Evolutionary conservation across 2,113 vertebrate species (phyloP), one percentile per base, ranked within the genome.

Genomic region (Peromyscus californicus): DNA sequence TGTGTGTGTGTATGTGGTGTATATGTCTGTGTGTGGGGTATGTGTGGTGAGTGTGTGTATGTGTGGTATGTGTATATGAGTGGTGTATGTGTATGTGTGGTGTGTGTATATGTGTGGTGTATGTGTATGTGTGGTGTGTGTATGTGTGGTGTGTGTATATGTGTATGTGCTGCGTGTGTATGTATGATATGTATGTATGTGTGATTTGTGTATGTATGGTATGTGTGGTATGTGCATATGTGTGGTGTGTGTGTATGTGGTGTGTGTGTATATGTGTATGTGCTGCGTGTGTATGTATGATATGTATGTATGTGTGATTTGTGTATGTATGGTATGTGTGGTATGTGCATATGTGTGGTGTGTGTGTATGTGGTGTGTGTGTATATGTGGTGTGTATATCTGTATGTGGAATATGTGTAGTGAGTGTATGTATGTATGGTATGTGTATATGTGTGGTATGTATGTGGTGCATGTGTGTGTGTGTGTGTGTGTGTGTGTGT

Each of bases 311-410:
- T 5, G 21, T 48, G 45, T 22, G 16, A 75, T 57, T 16, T 51
- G 24, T 5, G 21, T 21, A 12, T 51, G 4, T 33, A 5, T 39
- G 6, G 6, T 36, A 0, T 42, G 6, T 33, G 2, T 39, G 7
- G 17, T 54, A 33, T 29, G 22, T 69, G 13, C 33, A 16, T 65
- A 22, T 19, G 26, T 90, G 8, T 79, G 11, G 42, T 45, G 24
- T 7, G 3, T 80, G 1, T 54, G 1, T 22, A 31, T 82, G 1
- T 0, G 0, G 9, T 80, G 31, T 80, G 51, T 48, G 13, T 48
- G 8, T 57, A 12, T 75, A 36, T 70, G 15, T 69, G 15, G 31
- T 69, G 13, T 78, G 26, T 31, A 8, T 48, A 13, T 48, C 45
- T 48, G 4, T 48, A 7, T 48, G 6, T 48, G 45, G 45, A 13